Conservation (phyloP, 2,888 invertebrate genomes). For the Anticlea derivata region DNA sequence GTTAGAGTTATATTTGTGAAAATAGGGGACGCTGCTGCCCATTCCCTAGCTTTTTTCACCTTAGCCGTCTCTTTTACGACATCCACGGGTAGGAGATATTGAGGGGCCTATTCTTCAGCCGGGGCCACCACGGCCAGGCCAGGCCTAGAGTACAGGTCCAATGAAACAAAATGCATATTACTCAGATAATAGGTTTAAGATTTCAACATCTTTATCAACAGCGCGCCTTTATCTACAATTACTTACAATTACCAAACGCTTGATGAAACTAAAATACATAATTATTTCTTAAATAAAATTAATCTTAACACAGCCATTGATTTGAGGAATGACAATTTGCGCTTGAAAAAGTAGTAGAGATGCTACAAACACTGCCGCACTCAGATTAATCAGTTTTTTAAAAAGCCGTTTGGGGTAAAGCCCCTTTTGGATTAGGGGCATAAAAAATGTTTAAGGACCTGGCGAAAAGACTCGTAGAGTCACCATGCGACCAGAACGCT, state of each 20-base stretch:
- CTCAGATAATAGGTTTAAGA: not conserved
- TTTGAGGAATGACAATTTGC: constrained; percentile 43
- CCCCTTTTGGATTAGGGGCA: too few species aligned
- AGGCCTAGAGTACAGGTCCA: not conserved
- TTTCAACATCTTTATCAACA: constrained; percentile 6
- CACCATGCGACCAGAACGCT: too few species aligned
- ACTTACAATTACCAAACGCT: not conserved
- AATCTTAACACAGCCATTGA: constrained; percentile 53
- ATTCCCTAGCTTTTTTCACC: too few species aligned
- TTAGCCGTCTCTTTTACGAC: too few species aligned
- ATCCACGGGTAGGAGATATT: too few species aligned
- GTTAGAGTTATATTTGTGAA: too few species aligned
- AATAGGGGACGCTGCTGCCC: too few species aligned
- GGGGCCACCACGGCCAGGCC: too few species aligned
- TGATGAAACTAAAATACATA: constrained; percentile 2
- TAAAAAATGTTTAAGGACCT: too few species aligned
- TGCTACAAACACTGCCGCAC: not conserved
- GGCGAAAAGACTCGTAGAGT: too few species aligned
- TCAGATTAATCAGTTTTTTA: not conserved
- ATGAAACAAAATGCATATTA: constrained; percentile 6
- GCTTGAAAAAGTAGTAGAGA: constrained; percentile 1
- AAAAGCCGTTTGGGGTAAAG: too few species aligned
- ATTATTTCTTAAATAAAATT: constrained; percentile 32
- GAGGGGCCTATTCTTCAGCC: too few species aligned
- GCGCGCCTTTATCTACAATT: constrained; percentile 3